phyloP scores from a whole-genome alignment of 2,888 invertebrate species.

The Craniophora ligustri region DNA sequence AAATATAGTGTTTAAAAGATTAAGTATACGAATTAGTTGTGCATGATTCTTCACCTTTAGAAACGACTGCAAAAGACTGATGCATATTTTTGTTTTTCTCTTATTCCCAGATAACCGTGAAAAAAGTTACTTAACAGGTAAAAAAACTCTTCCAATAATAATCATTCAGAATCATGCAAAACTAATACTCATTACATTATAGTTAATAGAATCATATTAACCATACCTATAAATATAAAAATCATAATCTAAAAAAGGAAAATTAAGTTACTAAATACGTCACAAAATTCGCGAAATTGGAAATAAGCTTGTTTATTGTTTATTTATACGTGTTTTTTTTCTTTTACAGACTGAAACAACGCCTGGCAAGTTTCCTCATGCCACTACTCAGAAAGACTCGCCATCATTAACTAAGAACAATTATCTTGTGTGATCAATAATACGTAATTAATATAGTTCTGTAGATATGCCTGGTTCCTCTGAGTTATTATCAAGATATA shows the following conservation, averaged over 20 bases:
- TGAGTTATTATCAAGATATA: neutral
- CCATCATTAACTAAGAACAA: conserved; percentile 66
- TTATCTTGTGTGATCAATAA: conserved; percentile 32
- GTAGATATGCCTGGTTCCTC: conserved; percentile 5
- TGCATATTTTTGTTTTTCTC: conserved; percentile 39
- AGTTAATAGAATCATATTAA: neutral
- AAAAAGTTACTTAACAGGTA: conserved; percentile 38
- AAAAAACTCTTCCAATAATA: conserved; percentile 22
- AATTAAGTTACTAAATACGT: too few relatives aligned
- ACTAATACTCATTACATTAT: conserved; percentile 3
- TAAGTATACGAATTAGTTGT: conserved; percentile 22
- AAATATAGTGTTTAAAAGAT: too few relatives aligned
- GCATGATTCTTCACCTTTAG: conserved; percentile 29
- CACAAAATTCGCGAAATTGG: too few relatives aligned
- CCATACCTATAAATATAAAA: too few relatives aligned
- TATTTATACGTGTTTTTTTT: conserved; percentile 41
- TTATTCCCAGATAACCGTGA: conserved; percentile 53
- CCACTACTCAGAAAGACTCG: conserved; percentile 84
- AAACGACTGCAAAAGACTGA: conserved; percentile 20
- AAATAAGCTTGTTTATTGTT: too few relatives aligned
- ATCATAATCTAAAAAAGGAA: too few relatives aligned
- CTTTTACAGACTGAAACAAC: conserved; percentile 84
- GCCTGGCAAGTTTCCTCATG: conserved; percentile 85
- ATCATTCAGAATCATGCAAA: conserved; percentile 35
- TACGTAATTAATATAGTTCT: conserved; percentile 15